phyloP scores from a whole-genome alignment of 1,140 invertebrate genomes.

The Pentalonia nigronervosa region DNA sequence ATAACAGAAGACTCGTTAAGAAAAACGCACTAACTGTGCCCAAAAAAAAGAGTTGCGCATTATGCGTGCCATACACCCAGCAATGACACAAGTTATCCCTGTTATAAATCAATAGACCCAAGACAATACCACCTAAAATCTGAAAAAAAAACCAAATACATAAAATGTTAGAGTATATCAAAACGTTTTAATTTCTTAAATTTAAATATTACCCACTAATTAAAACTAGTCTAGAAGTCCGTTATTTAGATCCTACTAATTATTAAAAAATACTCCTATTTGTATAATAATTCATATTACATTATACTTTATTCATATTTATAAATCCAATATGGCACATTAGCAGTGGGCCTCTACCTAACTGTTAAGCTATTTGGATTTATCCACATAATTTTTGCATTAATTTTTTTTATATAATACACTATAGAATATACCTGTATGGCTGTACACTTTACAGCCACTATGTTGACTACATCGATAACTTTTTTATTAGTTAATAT shows the following conservation, averaged over 20 bases:
- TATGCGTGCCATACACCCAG: constrained; percentile 61
- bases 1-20: constrained; percentile 76
- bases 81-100: constrained; percentile 64
- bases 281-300: no score
- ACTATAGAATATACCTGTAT: background rate
- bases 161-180: no score
- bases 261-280: no score
- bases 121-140: constrained; percentile 76
- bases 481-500: background rate
- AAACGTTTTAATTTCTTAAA: background rate
- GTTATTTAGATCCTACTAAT: background rate
- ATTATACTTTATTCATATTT: background rate
- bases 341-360: background rate
- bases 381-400: background rate
- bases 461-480: background rate
- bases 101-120: constrained; percentile 74
- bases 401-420: background rate
- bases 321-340: background rate
- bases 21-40: constrained; percentile 76
- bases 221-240: background rate
- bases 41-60: constrained; percentile 76
- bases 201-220: background rate
- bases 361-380: background rate
- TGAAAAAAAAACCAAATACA: constrained; percentile 65
- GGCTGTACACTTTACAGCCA: background rate